Conservation (phyloP, 2,797 vertebrate species). For the Tapera naevia region DNA sequence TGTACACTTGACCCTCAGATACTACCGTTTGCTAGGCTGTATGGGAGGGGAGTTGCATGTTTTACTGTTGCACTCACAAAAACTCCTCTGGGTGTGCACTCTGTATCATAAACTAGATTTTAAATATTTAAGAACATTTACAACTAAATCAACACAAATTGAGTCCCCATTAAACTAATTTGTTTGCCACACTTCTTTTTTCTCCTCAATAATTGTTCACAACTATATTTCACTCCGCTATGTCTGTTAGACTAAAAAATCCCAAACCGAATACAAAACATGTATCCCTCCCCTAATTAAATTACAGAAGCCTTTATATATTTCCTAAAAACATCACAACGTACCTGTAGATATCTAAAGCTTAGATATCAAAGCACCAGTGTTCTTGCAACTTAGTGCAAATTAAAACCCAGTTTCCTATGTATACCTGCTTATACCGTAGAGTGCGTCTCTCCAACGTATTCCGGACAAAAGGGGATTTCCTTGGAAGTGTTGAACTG, state of each 20-base stretch:
- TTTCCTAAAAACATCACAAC: background rate
- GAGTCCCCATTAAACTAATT: background rate
- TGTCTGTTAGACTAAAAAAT: background rate
- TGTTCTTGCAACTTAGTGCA: background rate
- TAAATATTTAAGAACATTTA: background rate
- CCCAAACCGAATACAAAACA: background rate
- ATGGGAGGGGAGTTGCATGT: background rate
- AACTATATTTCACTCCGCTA: background rate
- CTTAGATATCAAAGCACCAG: background rate
- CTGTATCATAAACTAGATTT: background rate
- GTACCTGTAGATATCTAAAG: background rate
- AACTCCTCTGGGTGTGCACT: background rate
- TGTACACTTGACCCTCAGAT: background rate
- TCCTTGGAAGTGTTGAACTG: constrained; percentile 96
- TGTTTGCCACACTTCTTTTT: background rate
- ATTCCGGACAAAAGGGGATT: constrained; percentile 93
- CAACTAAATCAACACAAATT: background rate
- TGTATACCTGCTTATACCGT: constrained; percentile 91
- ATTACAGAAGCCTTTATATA: background rate
- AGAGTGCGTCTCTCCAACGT: constrained; percentile 94
- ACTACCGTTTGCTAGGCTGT: background rate
- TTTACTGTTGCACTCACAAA: background rate
- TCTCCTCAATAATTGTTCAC: background rate
- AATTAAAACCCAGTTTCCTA: background rate
- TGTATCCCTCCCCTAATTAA: fast-evolving